phyloP scores from a whole-genome alignment of 2,888 invertebrate genomes.

The Gasteruption jaculator region DNA sequence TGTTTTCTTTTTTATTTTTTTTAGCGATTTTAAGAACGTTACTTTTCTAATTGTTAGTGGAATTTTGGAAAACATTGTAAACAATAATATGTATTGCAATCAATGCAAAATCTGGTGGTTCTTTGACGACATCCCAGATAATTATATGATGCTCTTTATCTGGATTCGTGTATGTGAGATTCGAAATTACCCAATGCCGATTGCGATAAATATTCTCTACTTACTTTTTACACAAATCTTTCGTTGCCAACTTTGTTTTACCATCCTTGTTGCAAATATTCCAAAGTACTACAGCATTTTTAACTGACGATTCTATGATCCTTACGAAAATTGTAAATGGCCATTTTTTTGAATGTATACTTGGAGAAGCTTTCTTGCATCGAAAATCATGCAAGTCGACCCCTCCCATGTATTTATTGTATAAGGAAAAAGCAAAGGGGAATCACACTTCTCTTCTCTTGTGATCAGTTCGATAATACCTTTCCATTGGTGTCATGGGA shows the following conservation, averaged over 20 bases:
- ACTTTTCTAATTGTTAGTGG: no score
- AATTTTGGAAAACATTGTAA: no score
- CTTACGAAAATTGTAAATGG: conserved; percentile 2
- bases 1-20: neutral
- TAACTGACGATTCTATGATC: conserved; percentile 2
- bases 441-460: conserved; percentile 3
- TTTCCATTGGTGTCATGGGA: conserved; percentile 10
- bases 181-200: conserved; percentile 7
- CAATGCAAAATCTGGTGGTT: no score
- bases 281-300: conserved; percentile 7
- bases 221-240: neutral
- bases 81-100: no score
- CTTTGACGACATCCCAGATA: neutral
- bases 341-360: conserved; percentile 6
- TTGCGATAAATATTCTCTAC: conserved; percentile 1
- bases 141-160: neutral
- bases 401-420: no score
- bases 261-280: conserved; percentile 4
- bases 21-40: no score
- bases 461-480: no score
- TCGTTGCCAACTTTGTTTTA: neutral
- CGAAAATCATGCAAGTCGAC: no score
- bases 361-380: conserved; percentile 6
- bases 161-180: no score
- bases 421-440: conserved; percentile 5